Percentiles rank a stretch among this genome's conserved stretches.
Conservation (phyloP, 2,113 vertebrate species). For the Noturus placidus region DNA sequence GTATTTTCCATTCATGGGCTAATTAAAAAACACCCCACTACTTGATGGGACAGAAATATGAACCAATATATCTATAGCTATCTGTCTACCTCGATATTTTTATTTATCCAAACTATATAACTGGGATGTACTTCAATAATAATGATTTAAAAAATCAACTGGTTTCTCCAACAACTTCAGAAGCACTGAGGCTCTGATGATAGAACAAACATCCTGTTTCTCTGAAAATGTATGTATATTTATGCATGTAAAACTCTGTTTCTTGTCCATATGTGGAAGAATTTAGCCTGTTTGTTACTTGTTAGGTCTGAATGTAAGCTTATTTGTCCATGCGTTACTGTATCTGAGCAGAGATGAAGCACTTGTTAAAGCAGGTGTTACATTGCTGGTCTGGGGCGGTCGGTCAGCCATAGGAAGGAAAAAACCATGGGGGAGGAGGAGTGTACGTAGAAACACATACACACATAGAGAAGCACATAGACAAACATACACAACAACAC, state of each 20-base stretch:
- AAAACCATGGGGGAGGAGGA: conserved; percentile 51
- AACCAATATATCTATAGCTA: neutral
- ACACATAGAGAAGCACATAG: conserved; percentile 63
- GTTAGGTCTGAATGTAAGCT: neutral
- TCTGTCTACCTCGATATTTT: neutral
- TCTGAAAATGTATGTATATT: neutral
- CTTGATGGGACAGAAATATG: neutral
- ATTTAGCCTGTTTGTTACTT: neutral
- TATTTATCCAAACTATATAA: neutral
- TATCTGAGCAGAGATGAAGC: conserved; percentile 42
- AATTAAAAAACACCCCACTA: neutral
- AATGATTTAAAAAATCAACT: neutral
- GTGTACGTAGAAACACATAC: conserved; percentile 57
- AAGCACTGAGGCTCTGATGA: neutral
- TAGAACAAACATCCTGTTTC: neutral
- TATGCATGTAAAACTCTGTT: neutral
- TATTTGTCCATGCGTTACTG: conserved; percentile 1
- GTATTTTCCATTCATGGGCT: neutral
- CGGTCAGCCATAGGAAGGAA: conserved; percentile 31
- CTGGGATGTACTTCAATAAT: neutral
- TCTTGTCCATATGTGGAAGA: neutral
- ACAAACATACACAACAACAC: conserved; percentile 65
- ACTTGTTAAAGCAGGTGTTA: conserved; percentile 62
- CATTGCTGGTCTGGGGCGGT: conserved; percentile 56
- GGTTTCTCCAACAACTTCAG: neutral